Percentiles rank a stretch among this genome's conserved stretches.
Evolutionary conservation across 2,797 vertebrate genomes (phyloP).

Genomic region (Neosilurus mollespiculum): DNA sequence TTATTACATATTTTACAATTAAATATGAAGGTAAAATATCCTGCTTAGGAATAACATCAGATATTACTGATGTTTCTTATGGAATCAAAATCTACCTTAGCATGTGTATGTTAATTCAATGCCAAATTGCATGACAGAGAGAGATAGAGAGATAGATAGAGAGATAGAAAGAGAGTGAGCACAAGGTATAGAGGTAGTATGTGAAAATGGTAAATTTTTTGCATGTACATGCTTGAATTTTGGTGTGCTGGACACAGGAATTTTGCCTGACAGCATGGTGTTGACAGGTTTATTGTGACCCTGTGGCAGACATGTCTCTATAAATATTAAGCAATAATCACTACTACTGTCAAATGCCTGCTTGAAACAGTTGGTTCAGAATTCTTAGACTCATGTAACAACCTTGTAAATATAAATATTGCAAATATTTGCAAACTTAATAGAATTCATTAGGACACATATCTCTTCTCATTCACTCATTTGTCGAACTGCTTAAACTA

Average conservation of each 20-base stretch:
- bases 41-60: not conserved
- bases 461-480: too few species aligned
- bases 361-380: not conserved
- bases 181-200: not conserved
- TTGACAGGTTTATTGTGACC: not conserved
- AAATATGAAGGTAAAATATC: not conserved
- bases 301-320: not conserved
- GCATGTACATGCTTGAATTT: not conserved
- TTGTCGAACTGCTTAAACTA: too few species aligned
- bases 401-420: not conserved
- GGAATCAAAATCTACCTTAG: not conserved
- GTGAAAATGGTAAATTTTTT: not conserved
- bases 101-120: not conserved
- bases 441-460: too few species aligned
- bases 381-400: not conserved
- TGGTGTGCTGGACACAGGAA: not conserved
- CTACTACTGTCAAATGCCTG: not conserved
- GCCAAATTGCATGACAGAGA: not conserved
- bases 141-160: not conserved
- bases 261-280: slow-evolving; percentile 1
- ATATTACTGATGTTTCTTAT: too few species aligned
- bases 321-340: slow-evolving; percentile 19
- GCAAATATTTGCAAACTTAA: not conserved
- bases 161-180: not conserved
- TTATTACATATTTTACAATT: not conserved